Percentiles rank a stretch among this genome's conserved stretches.
phyloP scores from a whole-genome alignment of 2,888 invertebrate species.

The Cephalotes varians region DNA sequence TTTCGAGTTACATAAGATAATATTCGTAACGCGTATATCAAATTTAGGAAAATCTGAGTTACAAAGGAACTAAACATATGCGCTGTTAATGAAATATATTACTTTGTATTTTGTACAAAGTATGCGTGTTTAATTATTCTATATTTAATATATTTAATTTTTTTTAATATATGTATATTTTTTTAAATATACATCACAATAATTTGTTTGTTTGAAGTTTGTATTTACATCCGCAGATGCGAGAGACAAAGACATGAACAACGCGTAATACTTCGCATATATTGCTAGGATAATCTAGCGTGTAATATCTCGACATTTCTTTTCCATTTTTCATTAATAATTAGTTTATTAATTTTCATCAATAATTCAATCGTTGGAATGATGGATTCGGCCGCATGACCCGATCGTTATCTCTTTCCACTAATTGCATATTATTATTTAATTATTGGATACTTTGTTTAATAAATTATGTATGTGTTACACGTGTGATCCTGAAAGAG shows the following conservation, averaged over 20 bases:
- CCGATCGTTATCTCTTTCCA: constrained; percentile 14
- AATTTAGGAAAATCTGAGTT: background rate
- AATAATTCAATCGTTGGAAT: background rate
- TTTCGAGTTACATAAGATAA: background rate
- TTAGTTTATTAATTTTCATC: constrained; percentile 29
- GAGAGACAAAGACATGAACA: background rate
- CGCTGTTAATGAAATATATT: background rate
- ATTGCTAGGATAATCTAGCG: constrained; percentile 5
- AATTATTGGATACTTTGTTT: constrained; percentile 11
- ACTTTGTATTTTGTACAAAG: constrained; percentile 13
- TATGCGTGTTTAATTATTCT: background rate
- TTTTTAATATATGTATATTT: background rate
- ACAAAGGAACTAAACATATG: background rate
- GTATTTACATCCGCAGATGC: background rate
- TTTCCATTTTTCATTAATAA: constrained; percentile 20
- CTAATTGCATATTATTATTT: constrained; percentile 10
- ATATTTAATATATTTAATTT: background rate
- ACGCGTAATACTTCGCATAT: background rate
- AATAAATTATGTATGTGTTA: background rate
- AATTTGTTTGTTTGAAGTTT: constrained; percentile 27
- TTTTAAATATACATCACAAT: background rate
- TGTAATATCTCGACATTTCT: background rate
- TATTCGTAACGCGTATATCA: background rate
- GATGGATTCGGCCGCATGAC: background rate
- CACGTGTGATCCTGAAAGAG: background rate